A percentile compares a stretch with the other conserved stretches of the same genome.
Conservation (phyloP, 2,888 invertebrate species). For the Leptinotarsa haldemani region DNA sequence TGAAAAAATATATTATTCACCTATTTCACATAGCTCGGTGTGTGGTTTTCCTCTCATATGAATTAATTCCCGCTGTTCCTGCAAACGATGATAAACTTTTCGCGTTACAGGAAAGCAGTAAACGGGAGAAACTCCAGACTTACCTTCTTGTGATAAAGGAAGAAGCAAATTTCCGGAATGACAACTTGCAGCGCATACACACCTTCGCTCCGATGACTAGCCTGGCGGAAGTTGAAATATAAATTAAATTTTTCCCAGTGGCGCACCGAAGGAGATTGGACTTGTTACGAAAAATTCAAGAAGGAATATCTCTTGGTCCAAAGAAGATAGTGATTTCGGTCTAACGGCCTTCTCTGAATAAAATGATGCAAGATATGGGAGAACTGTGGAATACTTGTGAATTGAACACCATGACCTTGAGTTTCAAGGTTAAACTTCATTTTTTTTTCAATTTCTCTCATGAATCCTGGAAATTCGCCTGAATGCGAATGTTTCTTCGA, state of each 20-base stretch:
- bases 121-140: constrained; percentile 53
- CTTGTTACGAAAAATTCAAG: too few species aligned
- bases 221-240: constrained; percentile 6
- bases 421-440: too few species aligned
- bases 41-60: background rate
- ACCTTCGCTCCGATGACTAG: constrained; percentile 3
- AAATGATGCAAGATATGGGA: too few species aligned
- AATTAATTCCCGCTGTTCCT: constrained; percentile 13
- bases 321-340: too few species aligned
- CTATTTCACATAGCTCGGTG: background rate
- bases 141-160: constrained; percentile 54
- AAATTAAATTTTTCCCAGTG: background rate
- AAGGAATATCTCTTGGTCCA: too few species aligned
- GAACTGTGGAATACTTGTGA: too few species aligned
- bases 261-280: background rate
- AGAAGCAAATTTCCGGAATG: constrained; percentile 58
- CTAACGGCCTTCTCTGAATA: too few species aligned
- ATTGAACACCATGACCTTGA: too few species aligned
- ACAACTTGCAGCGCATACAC: constrained; percentile 9
- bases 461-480: too few species aligned
- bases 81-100: constrained; percentile 49
- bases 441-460: too few species aligned
- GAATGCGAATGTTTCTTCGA: too few species aligned
- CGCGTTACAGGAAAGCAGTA: constrained; percentile 59
- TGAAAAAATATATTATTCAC: background rate